Evolutionary conservation across 2,888 invertebrate species (phyloP), one percentile per base, ranked within the genome.

Genomic region (Lepidochitona cinerea): DNA sequence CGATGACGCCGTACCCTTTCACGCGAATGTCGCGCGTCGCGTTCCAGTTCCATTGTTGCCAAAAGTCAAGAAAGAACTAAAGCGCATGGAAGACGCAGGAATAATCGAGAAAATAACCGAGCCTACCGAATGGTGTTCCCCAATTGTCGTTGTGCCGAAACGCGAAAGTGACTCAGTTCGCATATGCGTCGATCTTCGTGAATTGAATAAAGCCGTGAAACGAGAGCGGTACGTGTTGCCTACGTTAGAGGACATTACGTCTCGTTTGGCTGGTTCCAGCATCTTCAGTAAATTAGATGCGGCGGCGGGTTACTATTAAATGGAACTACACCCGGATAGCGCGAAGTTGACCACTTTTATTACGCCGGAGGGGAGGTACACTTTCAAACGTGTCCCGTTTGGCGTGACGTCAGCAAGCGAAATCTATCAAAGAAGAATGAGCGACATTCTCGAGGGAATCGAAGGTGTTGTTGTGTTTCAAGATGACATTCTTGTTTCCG

Each of bases 251-350:
- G 41, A 41, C 18, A 41, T 41, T 41, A 41, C 41, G 18, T 9
- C 41, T 41, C 9, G 18, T 12, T 18, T 41, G 41, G 41, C 9
- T 41, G 18, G 41, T 12, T 12, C 18, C 18, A 41, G 41, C 9
- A 9, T 18, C 41, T 75, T 75, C 37, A 71, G 75, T 3, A 75
- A 74, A 41, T 29, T 74, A 4, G 79, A 78, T 52, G 73, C 72
- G 18, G 41, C 59, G 7, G 59, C 59, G 26, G 70, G 78, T 32
- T 76, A 75, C 67, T 72, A 76, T 59, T 72, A 75, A 64, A 12
- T 73, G 6, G 65, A 69, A 12, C 52, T 79, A n/a, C 66, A 72
- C 36, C 7, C 35, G n/a, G 74, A 72, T 7, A 72, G 69, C 37
- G 32, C 53, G 35, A 49, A 53, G 26, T 32, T 76, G 0, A 78